Evolutionary conservation across 2,888 invertebrate species (phyloP), one percentile per base, ranked within the genome.

Genomic region (Deladenus siricidicola): DNA sequence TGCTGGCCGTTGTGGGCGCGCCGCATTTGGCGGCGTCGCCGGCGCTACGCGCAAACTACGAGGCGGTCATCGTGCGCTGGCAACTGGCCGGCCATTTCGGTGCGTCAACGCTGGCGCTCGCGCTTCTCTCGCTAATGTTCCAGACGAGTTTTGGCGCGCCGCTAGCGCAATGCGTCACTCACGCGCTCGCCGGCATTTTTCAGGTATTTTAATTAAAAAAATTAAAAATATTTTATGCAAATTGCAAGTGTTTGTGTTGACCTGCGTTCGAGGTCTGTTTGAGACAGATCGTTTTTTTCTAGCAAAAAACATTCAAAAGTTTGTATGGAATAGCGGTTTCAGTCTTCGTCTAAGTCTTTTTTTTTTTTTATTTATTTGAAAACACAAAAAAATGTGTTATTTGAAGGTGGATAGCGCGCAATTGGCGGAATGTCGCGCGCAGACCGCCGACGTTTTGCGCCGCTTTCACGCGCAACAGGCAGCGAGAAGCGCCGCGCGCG

Each of bases 1-100:
- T 65, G 65, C 57, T 65, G 3, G 54, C 63, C 29, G 60, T 60
- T 4, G 53, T 58, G 26, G 60, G 60, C 26, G 57, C 60, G 0
- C 60, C 59, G 0, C 60, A 60, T 23, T 57, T 60, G 21, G 60
- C 60, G 19, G 56, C 39, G 21, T 44, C 58, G 19, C 29, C 39
- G 8, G 50, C 29, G 23, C 34, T 60, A 26, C 45, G 60, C 8
- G 28, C 34, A 14, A 56, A 60, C 26, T 60, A 45, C 30, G 60
- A 60, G 39, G 48, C 30, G 24, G 44, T 60, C 17, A 30, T 60
- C n/a, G 56, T 58, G 30, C 34, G 24, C 29, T 50, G 56, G 21
- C 28, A 59, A 43, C 51, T 60, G 42, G 60, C 43, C 50, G 24
- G 44, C 49, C 19, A 21, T n/a, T 60, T 44, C 23, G 42, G 42